Percentiles rank a stretch among this genome's conserved stretches.
phyloP scores from a whole-genome alignment of 2,113 vertebrate genomes.

The Petrocephalus zakoni region DNA sequence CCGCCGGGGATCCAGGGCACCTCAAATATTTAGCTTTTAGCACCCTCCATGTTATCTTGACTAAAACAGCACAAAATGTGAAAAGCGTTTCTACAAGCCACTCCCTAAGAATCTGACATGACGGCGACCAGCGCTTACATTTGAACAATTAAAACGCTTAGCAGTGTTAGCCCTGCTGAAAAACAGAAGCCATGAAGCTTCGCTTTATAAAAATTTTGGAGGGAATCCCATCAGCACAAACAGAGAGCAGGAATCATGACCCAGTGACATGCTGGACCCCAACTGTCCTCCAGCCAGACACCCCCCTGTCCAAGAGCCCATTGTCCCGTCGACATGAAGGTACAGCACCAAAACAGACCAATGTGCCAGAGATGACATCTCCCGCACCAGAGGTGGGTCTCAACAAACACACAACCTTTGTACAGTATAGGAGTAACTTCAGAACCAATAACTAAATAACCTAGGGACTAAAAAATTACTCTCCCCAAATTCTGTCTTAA shows the following conservation, averaged over 20 bases:
- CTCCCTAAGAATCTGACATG: neutral
- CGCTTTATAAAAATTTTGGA: neutral
- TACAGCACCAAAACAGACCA: neutral
- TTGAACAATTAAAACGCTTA: neutral
- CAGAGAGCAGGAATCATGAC: neutral
- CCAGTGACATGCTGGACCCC: neutral
- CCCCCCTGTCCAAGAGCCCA: neutral
- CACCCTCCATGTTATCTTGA: neutral
- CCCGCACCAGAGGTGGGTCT: neutral
- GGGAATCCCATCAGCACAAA: neutral
- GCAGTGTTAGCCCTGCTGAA: neutral
- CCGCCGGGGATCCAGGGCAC: neutral
- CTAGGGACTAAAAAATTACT: neutral
- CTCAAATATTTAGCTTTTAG: slow-evolving; percentile 7
- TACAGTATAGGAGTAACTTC: neutral
- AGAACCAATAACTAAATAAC: neutral
- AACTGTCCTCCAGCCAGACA: neutral
- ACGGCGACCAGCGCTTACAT: neutral
- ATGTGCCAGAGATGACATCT: neutral
- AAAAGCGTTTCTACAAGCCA: neutral
- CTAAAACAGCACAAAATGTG: neutral
- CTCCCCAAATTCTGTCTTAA: neutral
- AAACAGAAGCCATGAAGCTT: neutral
- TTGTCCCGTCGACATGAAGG: neutral
- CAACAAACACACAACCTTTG: neutral